A percentile compares a stretch with the other conserved stretches of the same genome.
Conservation (phyloP, 2,888 invertebrate species). For the Cacoxenus indagator region DNA sequence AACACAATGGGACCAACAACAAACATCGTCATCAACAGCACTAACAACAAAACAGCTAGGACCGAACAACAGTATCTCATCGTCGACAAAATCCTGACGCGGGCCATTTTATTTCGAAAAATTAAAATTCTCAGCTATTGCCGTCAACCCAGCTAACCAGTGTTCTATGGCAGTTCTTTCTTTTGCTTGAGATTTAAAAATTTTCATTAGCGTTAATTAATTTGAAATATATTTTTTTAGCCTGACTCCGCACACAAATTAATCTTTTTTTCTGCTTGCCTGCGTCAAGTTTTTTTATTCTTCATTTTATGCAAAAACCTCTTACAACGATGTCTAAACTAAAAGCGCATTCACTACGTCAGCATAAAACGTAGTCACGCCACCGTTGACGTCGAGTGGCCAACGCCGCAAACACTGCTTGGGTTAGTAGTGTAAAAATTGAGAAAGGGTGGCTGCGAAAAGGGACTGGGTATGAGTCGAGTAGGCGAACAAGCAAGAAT, state of each 20-base stretch:
- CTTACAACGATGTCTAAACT: slow-evolving; percentile 53
- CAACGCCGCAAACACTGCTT: too few species aligned
- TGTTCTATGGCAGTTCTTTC: not conserved
- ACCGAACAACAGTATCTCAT: not conserved
- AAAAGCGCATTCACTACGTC: slow-evolving; percentile 55
- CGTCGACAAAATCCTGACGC: not conserved
- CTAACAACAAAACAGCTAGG: not conserved
- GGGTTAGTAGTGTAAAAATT: too few species aligned
- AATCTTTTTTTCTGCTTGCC: slow-evolving; percentile 12
- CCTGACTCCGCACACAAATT: slow-evolving; percentile 22
- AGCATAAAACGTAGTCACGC: too few species aligned
- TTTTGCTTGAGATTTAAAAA: slow-evolving; percentile 49
- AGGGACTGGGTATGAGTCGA: not conserved
- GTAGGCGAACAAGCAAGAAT: not conserved
- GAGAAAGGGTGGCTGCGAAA: not conserved
- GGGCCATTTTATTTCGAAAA: slow-evolving; percentile 9
- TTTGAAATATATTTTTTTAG: slow-evolving; percentile 59
- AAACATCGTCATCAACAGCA: not conserved
- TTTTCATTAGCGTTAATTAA: slow-evolving; percentile 68
- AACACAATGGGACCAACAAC: not conserved
- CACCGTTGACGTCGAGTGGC: too few species aligned
- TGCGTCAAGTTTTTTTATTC: not conserved
- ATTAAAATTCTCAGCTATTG: slow-evolving; percentile 7
- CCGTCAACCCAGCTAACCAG: not conserved
- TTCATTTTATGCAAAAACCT: slow-evolving; percentile 46